A percentile compares a stretch with the other conserved stretches of the same genome.
Conservation (phyloP, 2,113 vertebrate genomes). For the Phasianus colchicus region DNA sequence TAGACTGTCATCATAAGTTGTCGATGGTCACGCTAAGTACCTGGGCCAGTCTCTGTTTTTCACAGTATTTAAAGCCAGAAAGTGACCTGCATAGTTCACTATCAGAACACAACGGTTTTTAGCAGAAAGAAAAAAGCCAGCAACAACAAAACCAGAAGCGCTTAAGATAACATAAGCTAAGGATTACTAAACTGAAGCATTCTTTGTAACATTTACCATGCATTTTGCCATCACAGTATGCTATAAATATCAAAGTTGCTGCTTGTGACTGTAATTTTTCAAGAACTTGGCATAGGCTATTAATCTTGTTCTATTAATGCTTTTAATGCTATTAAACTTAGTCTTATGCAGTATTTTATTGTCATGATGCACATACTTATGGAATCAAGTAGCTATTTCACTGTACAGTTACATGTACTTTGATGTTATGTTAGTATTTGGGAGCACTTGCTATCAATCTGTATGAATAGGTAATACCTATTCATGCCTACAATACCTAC, state of each 20-base stretch:
- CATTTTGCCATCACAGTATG: neutral
- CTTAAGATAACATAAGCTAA: neutral
- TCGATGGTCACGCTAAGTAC: neutral
- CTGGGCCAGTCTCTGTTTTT: neutral
- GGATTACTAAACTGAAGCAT: neutral
- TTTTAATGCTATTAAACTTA: neutral
- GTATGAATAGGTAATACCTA: neutral
- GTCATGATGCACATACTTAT: neutral
- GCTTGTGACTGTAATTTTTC: neutral
- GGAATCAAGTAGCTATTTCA: neutral
- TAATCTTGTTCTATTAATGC: neutral
- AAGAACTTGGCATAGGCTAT: neutral
- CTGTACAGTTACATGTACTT: rapidly evolving
- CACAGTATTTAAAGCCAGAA: neutral
- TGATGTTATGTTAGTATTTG: neutral
- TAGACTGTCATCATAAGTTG: neutral
- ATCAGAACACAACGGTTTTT: neutral
- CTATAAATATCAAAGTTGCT: neutral
- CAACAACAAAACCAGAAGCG: neutral
- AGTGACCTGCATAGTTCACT: neutral
- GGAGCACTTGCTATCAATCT: neutral
- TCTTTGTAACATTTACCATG: neutral
- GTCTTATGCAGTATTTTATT: neutral
- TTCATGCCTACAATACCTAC: too few species aligned
- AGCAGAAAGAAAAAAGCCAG: neutral